Conservation (phyloP, 1,140 invertebrate genomes). For the Drosophila jambulina region DNA sequence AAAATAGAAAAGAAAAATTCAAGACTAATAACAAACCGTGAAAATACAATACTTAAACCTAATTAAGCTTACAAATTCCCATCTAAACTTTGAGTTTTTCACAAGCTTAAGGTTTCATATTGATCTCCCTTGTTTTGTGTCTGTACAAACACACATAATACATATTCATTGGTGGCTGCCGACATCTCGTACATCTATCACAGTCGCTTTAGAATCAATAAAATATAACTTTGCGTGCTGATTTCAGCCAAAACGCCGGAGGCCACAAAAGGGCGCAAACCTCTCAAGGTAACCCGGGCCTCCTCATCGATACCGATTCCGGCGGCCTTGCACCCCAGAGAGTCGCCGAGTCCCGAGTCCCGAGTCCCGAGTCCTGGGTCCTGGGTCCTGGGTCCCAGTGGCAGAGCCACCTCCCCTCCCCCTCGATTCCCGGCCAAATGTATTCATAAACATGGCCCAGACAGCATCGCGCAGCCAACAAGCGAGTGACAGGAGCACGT, state of each 20-base stretch:
- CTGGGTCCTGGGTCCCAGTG: not conserved
- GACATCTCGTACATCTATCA: slow-evolving; percentile 56
- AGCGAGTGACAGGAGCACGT: slow-evolving; percentile 79
- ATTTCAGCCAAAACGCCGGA: slow-evolving; percentile 53
- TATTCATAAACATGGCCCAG: slow-evolving; percentile 78
- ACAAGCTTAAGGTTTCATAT: not conserved
- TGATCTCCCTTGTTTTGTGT: not conserved
- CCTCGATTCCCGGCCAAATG: slow-evolving; percentile 48
- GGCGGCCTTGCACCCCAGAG: slow-evolving; percentile 9
- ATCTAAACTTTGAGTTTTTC: not conserved
- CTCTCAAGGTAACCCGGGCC: slow-evolving; percentile 58
- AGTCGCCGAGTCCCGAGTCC: not conserved
- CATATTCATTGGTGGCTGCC: not conserved
- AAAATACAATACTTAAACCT: not conserved
- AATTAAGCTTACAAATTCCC: not conserved
- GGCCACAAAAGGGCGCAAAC: slow-evolving; percentile 49
- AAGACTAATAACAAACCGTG: not conserved
- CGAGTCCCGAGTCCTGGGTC: not conserved
- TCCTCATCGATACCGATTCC: slow-evolving; percentile 12
- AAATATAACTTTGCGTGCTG: slow-evolving; percentile 82
- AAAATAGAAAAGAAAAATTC: not conserved
- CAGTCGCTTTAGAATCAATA: slow-evolving; percentile 81
- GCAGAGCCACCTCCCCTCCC: not conserved
- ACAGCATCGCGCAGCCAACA: slow-evolving; percentile 74
- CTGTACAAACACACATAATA: not conserved